Evolutionary conservation across 2,888 invertebrate genomes (phyloP).

Genomic region (Caradrina kadenii): DNA sequence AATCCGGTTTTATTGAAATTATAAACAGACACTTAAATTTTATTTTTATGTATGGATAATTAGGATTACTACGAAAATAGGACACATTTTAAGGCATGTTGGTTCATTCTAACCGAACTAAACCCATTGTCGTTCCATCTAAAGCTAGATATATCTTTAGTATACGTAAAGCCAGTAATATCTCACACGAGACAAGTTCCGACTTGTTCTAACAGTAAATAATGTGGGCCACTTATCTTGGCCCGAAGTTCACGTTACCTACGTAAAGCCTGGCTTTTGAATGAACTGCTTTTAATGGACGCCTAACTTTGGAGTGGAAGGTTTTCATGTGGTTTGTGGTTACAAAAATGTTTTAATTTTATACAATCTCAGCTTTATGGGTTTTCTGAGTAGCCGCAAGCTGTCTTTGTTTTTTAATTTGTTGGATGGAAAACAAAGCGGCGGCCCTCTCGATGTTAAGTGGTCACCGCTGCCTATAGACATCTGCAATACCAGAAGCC

Average conservation of each 20-base stretch:
- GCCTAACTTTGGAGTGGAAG: conserved; percentile 2
- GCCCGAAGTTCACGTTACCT: conserved; percentile 33
- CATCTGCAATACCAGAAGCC: no score
- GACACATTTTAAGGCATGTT: no score
- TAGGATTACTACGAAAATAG: no score
- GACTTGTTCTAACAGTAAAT: conserved; percentile 45
- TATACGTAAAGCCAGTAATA: conserved; percentile 33
- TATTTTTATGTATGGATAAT: no score
- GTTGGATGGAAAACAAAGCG: no score
- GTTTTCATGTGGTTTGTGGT: not conserved
- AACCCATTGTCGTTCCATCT: conserved; percentile 1
- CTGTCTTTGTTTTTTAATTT: no score
- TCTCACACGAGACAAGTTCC: conserved; percentile 45
- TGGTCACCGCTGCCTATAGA: no score
- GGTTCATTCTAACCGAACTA: not conserved
- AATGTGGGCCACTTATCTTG: conserved; percentile 58
- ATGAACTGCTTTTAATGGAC: conserved; percentile 41
- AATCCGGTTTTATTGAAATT: no score
- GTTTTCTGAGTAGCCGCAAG: not conserved
- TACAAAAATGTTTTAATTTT: not conserved
- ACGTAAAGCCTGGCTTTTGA: conserved; percentile 22
- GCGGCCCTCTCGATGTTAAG: no score
- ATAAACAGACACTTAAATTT: no score
- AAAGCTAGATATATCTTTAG: not conserved
- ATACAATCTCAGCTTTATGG: not conserved